These are phyloP conservation scores for Carcina quercana DNA, from an alignment of 2,888 invertebrate genomes.

Conservation along the genomic window DNA sequence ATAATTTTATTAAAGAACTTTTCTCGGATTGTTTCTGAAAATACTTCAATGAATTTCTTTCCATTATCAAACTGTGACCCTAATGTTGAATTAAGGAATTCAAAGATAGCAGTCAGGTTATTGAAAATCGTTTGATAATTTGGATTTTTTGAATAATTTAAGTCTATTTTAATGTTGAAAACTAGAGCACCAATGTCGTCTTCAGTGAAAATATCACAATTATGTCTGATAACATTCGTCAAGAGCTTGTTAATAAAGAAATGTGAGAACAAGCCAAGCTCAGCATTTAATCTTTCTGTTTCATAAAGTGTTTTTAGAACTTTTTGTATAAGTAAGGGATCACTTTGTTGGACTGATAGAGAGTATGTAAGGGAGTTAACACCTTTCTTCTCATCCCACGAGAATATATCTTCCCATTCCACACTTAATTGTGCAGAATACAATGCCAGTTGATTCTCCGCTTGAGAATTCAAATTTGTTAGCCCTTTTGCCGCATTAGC, in stretches of 20 bases:
- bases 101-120: slow-evolving; percentile 62
- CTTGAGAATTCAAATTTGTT: slow-evolving; percentile 39
- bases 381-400: slow-evolving; percentile 54
- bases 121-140: slow-evolving; percentile 58
- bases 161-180: slow-evolving; percentile 56
- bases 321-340: slow-evolving; percentile 47
- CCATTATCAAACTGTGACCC: slow-evolving; percentile 54
- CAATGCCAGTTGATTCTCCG: slow-evolving; percentile 53
- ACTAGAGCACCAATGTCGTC: slow-evolving; percentile 56
- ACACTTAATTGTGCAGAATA: slow-evolving; percentile 55
- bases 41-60: slow-evolving; percentile 52
- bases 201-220: slow-evolving; percentile 61
- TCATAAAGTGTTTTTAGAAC: slow-evolving; percentile 52
- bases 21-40: slow-evolving; percentile 47
- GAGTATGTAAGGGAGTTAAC: slow-evolving; percentile 47
- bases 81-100: slow-evolving; percentile 58
- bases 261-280: slow-evolving; percentile 55
- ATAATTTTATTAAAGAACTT: slow-evolving; percentile 62
- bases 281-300: slow-evolving; percentile 54
- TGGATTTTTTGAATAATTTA: slow-evolving; percentile 44
- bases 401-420: slow-evolving; percentile 63
- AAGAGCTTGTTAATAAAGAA: slow-evolving; percentile 57
- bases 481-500: slow-evolving; percentile 44
- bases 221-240: slow-evolving; percentile 53
- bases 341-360: slow-evolving; percentile 56